Evolutionary conservation across 1,140 invertebrate species (phyloP).

Genomic region (Drosophila sp.): DNA sequence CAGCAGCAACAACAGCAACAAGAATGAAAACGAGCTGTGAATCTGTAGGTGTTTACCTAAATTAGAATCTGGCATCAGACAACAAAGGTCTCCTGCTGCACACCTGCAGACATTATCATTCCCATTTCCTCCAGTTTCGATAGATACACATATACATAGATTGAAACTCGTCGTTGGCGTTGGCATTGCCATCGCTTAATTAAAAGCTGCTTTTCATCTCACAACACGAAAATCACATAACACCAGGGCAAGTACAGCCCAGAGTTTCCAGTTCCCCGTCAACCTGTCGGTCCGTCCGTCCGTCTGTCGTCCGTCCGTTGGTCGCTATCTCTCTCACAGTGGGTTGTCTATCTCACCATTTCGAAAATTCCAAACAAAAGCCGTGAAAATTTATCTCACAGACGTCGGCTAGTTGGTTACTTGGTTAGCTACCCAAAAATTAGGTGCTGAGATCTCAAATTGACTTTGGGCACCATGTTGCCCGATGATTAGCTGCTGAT

Average conservation of each 20-base stretch:
- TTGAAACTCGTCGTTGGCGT: neutral
- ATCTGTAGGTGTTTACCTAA: constrained; percentile 70
- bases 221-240: constrained; percentile 22
- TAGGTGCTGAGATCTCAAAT: constrained; percentile 76
- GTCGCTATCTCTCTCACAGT: constrained; percentile 40
- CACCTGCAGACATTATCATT: constrained; percentile 62
- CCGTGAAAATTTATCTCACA: constrained; percentile 60
- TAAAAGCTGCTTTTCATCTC: constrained; percentile 73
- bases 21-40: constrained; percentile 67
- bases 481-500: constrained; percentile 72
- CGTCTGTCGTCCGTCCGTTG: neutral
- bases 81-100: constrained; percentile 45
- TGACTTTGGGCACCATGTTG: constrained; percentile 52
- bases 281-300: neutral
- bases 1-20: constrained; percentile 16
- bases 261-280: no score
- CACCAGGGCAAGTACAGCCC: constrained; percentile 22
- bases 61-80: constrained; percentile 37
- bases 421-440: constrained; percentile 53
- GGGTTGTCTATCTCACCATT: constrained; percentile 34
- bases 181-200: constrained; percentile 54
- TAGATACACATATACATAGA: neutral
- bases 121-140: constrained; percentile 23
- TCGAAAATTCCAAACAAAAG: constrained; percentile 53
- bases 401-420: constrained; percentile 13